These are phyloP conservation scores for Drosophila ezoana DNA, from an alignment of 2,888 invertebrate species.

Conservation along the genomic window DNA sequence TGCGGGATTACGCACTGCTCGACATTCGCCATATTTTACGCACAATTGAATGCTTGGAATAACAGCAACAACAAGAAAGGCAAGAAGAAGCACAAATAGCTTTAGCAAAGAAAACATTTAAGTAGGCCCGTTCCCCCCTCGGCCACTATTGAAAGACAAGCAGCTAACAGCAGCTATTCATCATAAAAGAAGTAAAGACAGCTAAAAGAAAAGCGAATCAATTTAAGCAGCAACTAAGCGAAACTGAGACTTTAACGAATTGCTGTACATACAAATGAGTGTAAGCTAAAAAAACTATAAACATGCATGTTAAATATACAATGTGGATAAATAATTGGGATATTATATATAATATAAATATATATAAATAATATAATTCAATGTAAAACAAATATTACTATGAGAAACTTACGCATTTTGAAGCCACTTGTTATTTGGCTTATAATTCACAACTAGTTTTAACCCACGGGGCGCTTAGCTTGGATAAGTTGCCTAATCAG, in stretches of 20 bases:
- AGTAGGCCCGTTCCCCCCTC: not conserved
- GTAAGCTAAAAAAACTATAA: not conserved
- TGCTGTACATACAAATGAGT: not conserved
- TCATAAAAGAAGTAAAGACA: conserved; percentile 22
- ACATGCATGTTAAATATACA: not conserved
- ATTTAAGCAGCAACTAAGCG: not conserved
- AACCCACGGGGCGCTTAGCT: no score
- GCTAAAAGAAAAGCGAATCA: not conserved
- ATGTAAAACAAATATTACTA: no score
- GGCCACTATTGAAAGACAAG: no score
- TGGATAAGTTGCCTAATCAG: no score
- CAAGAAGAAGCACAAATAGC: conserved; percentile 8
- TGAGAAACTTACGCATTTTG: no score
- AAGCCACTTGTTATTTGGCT: no score
- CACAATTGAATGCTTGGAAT: conserved; percentile 48
- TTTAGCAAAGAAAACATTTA: conserved; percentile 18
- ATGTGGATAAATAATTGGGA: not conserved
- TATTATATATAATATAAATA: not conserved
- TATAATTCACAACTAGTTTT: no score
- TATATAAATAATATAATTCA: no score
- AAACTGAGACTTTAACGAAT: not conserved
- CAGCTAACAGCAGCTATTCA: not conserved
- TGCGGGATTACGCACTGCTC: conserved; percentile 22
- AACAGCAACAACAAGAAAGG: conserved; percentile 12
- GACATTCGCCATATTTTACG: conserved; percentile 49